These are phyloP conservation scores for Eupithecia insigniata DNA, from an alignment of 2,888 invertebrate species.

Conservation along the genomic window DNA sequence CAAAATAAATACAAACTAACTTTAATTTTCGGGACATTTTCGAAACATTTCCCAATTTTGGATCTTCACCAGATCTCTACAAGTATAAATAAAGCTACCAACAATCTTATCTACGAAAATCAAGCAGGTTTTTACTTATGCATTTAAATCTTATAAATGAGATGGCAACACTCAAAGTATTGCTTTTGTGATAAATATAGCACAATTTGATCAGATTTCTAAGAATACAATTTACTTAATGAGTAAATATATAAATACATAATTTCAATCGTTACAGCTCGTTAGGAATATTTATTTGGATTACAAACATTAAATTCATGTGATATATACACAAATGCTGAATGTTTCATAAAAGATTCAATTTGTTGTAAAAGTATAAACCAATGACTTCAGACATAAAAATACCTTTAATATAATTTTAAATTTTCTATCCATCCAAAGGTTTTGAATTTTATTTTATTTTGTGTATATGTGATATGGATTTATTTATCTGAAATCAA, in stretches of 20 bases:
- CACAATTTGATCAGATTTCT: constrained; percentile 9
- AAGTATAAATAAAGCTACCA: not conserved
- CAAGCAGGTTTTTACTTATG: not conserved
- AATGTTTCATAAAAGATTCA: not conserved
- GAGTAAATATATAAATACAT: not conserved
- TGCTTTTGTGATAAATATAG: constrained; percentile 7
- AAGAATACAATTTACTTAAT: not conserved
- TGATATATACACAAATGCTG: constrained; percentile 26
- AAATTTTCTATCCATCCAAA: too few species aligned
- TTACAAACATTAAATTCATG: constrained; percentile 13
- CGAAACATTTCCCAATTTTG: too few species aligned
- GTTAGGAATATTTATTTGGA: constrained; percentile 25
- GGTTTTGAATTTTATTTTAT: too few species aligned
- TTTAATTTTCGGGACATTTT: constrained; percentile 21
- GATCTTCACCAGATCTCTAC: not conserved
- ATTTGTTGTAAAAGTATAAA: not conserved
- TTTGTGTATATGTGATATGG: too few species aligned
- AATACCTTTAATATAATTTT: not conserved
- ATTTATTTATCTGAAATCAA: too few species aligned
- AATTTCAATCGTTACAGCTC: constrained; percentile 12
- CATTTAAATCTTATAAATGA: not conserved
- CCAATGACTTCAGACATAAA: not conserved
- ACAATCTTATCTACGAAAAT: not conserved
- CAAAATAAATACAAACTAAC: constrained; percentile 34
- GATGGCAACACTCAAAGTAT: constrained; percentile 22